Evolutionary conservation across 2,797 vertebrate species (phyloP), one percentile per base, ranked within the genome.

Genomic region (Ciconia nigra): DNA sequence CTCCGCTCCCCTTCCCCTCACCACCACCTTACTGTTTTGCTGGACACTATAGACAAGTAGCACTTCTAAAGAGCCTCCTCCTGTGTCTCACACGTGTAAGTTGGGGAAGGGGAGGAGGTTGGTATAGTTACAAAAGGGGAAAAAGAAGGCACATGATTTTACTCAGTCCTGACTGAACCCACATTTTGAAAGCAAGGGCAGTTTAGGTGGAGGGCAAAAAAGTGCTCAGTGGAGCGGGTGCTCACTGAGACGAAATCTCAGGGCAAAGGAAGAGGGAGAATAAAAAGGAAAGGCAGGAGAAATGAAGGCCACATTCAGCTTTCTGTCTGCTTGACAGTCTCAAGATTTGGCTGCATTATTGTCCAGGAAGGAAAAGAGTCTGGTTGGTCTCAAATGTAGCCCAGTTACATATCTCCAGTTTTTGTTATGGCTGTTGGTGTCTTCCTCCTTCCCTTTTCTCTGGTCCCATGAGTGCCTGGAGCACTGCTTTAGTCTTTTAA

Each of bases 401-500:
- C 98, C 98, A 98, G 98, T 98, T 98, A 98, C 96, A 82, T 98
- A 98, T 98, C 98, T 98, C 98, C 98, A 98, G 98, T 98, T 98
- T 97, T 96, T 96, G 95, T 98, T 97, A 97, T 63, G 97, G 97
- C 98, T 98, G 98, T 98, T 98, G 97, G 97, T 97, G 93, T 87
- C 88, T 96, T 97, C 97, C 97, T 96, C 94, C 94, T 98, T 98
- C 97, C 93, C 97, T 97, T 98, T 98, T 95, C 97, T 98, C 97
- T 58, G 81, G 96, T 95, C 97, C 95, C 96, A 98, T 94, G 97
- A 98, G 49, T 87, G 95, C 94, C 91, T 87, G 58, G 83, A 98
- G 96, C 97, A 97, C 90, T 86, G 87, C 88, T 97, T 94, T 87
- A 91, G 44, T 78, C 29, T 92, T 96, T 91, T 96, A 26, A 89